phyloP scores from a whole-genome alignment of 2,797 vertebrate genomes.

The Anguilla obscura region DNA sequence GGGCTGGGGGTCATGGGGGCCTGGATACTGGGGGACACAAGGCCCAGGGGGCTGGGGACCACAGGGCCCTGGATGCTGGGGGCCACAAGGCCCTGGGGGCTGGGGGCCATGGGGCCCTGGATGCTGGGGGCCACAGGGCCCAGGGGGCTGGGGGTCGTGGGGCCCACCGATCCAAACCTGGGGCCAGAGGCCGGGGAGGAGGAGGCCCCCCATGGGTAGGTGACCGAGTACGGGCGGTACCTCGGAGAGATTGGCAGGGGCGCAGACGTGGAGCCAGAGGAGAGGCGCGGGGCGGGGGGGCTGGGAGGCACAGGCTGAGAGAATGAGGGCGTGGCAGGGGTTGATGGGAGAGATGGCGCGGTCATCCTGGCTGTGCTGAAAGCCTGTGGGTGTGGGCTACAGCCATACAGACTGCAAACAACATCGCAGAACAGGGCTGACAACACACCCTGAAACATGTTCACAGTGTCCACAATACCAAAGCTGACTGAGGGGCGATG shows the following conservation, averaged over 20 bases:
- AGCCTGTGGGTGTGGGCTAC: constrained; percentile 81
- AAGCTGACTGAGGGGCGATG: background rate
- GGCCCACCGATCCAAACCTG: constrained; percentile 56
- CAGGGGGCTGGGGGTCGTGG: constrained; percentile 48
- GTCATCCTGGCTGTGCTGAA: constrained; percentile 74
- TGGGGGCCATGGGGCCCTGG: too few relatives aligned
- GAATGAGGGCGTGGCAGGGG: constrained; percentile 65
- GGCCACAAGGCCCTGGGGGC: too few relatives aligned
- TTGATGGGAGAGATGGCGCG: constrained; percentile 64
- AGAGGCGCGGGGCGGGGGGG: constrained; percentile 61
- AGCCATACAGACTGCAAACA: constrained; percentile 91
- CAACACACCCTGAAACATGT: constrained; percentile 30
- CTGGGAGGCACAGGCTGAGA: constrained; percentile 62
- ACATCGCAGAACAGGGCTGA: constrained; percentile 62
- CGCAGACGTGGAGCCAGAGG: constrained; percentile 66
- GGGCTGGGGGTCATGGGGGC: constrained; percentile 48
- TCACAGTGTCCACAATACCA: background rate
- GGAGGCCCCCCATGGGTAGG: constrained; percentile 67
- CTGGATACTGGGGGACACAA: background rate
- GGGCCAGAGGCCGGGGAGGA: constrained; percentile 57
- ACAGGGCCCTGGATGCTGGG: too few relatives aligned
- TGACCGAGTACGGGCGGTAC: constrained; percentile 85
- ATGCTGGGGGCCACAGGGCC: background rate
- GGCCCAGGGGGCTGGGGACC: too few relatives aligned
- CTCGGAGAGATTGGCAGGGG: constrained; percentile 80